Base-by-base conservation (phyloP, 2,888 invertebrate genomes). In the Chloroclystis v-ata region DNA sequence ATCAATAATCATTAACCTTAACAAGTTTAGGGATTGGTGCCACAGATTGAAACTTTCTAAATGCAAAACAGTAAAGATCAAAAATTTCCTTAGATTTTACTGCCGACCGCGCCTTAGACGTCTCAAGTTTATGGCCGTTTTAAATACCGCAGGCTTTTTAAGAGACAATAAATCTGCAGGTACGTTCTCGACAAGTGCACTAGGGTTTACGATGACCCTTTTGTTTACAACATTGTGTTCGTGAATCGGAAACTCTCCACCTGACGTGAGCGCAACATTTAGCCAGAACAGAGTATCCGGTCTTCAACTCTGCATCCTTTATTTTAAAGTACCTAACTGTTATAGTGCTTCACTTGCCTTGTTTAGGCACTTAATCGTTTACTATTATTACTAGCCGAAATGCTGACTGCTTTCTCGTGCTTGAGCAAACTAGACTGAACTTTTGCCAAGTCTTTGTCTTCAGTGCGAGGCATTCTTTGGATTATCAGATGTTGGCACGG, bases 141-240 rank as follows among this genome's bases (percentile, higher is more conserved):
- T 47, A 57, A 59, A 52, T 49, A 52, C 56, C 49, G 51, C 49
- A 37, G 32, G 54, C 51, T 49, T 54, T 53, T 54, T 49, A 45
- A 56, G 52, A 52, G 56, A 57, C 50, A 57, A 57, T 59, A 56
- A 56, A 59, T 55, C 49, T 47, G 25, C 58, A 55, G 54, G 66
- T 66, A 65, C 63, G 66, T 66, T 63, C 63, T 49, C 33, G 59
- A 64, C 72, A 69, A 72, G 72, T 72, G 68, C 65, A 52, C 56
- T 57, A 47, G 41, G 51, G 57, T 74, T 74, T 74, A 75, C 56
- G 47, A 49, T 42, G 51, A 56, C 43, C 37, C 59, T 56, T 65
- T 75, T 75, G 75, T 74, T 62, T 71, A 63, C 63, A 58, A 50
- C 46, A 44, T 55, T 56, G 52, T 57, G 50, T 56, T 60, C 63